Conservation (phyloP, 2,113 vertebrate genomes). For the Phylloscopus whistleri region DNA sequence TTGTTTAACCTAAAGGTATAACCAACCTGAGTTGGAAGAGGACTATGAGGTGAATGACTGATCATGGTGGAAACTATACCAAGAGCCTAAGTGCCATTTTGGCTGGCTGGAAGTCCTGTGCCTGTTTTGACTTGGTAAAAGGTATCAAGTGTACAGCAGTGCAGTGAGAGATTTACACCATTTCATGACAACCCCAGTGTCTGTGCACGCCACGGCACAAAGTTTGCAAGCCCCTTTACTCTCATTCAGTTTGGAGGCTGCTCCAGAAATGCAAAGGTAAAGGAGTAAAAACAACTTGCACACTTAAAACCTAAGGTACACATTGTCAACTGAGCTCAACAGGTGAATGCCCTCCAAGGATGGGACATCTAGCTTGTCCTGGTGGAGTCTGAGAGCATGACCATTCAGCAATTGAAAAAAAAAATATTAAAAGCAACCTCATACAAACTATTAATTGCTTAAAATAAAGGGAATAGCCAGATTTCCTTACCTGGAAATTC, state of each 20-base stretch:
- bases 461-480: constrained; percentile 61
- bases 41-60: constrained; percentile 2
- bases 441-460: constrained; percentile 22
- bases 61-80: neutral
- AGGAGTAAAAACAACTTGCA: constrained; percentile 3
- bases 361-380: neutral
- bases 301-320: constrained; percentile 27
- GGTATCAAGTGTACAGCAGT: constrained; percentile 44
- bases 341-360: neutral
- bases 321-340: neutral
- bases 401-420: neutral
- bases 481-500: constrained; percentile 62
- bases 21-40: constrained; percentile 6
- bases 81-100: neutral
- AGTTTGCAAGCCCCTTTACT: neutral
- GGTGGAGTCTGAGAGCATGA: neutral
- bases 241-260: neutral
- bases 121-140: constrained; percentile 74
- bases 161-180: neutral
- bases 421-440: neutral
- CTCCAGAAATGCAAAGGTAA: constrained; percentile 5
- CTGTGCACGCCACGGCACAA: neutral
- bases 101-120: constrained; percentile 46
- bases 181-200: neutral
- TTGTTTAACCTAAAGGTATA: constrained; percentile 10